These are phyloP conservation scores for Leucophenga varia DNA, from an alignment of 1,140 invertebrate genomes.

Conservation along the genomic window DNA sequence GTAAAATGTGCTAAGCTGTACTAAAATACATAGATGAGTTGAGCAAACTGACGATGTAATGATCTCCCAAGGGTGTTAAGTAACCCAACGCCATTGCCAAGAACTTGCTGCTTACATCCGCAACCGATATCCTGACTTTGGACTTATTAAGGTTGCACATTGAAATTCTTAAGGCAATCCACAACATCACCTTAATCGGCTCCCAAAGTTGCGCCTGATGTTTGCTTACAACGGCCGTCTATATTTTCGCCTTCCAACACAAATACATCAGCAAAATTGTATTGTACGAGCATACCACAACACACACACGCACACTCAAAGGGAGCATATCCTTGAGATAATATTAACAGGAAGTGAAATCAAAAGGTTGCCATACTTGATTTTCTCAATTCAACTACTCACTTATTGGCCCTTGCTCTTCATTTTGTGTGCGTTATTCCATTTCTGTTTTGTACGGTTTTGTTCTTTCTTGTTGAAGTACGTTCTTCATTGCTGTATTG, in stretches of 20 bases:
- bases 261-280: no score
- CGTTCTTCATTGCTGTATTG: no score
- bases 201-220: slow-evolving; percentile 31
- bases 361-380: slow-evolving; percentile 51
- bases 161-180: slow-evolving; percentile 47
- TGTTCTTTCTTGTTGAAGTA: no score
- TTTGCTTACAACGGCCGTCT: slow-evolving; percentile 27
- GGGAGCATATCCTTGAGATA: slow-evolving; percentile 14
- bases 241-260: no score
- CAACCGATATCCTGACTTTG: slow-evolving; percentile 2
- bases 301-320: background rate
- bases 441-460: no score
- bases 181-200: slow-evolving; percentile 50
- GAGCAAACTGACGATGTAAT: slow-evolving; percentile 46
- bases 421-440: no score
- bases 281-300: no score
- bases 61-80: slow-evolving; percentile 41
- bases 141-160: slow-evolving; percentile 36
- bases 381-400: slow-evolving; percentile 38
- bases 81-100: background rate
- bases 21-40: slow-evolving; percentile 1
- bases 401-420: slow-evolving; percentile 3
- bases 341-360: slow-evolving; percentile 54
- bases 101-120: background rate
- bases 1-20: background rate